These are phyloP conservation scores for Leucophenga montana DNA, from an alignment of 2,888 invertebrate genomes.

Conservation along the genomic window DNA sequence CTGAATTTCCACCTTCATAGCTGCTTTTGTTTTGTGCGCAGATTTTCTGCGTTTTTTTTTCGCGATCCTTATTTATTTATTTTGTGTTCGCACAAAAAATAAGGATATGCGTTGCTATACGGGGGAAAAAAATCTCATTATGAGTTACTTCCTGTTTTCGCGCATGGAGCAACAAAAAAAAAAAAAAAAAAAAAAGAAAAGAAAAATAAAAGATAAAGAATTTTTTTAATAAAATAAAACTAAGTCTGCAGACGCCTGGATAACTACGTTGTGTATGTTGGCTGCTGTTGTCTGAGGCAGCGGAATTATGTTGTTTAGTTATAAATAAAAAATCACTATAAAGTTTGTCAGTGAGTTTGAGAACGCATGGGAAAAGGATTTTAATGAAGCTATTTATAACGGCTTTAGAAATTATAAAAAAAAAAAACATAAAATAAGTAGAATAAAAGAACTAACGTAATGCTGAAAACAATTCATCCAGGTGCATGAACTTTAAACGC, in stretches of 20 bases:
- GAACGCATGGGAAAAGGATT: constrained; percentile 1
- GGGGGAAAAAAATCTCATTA: constrained; percentile 11
- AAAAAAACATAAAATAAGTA: constrained; percentile 4
- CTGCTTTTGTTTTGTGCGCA: constrained; percentile 42
- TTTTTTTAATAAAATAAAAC: constrained; percentile 22
- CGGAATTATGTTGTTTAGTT: constrained; percentile 13
- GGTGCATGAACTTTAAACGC: constrained; percentile 7
- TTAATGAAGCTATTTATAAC: constrained; percentile 28
- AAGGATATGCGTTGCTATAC: constrained; percentile 35
- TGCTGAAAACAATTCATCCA: background rate
- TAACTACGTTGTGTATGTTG: too few species aligned
- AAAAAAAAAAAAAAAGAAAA: background rate
- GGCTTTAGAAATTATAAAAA: constrained; percentile 5
- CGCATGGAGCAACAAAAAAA: background rate
- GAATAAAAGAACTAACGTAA: background rate
- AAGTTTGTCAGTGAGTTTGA: background rate
- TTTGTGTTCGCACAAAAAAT: constrained; percentile 28
- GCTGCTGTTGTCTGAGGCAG: too few species aligned
- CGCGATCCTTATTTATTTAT: background rate
- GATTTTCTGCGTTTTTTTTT: constrained; percentile 37
- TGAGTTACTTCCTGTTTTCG: constrained; percentile 27
- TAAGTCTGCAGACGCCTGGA: constrained; percentile 12
- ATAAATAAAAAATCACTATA: background rate
- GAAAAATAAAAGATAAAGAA: too few species aligned
- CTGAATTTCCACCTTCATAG: background rate